A percentile compares a stretch with the other conserved stretches of the same genome.
These are phyloP conservation scores for Ochropleura leucogaster DNA, from an alignment of 2,888 invertebrate genomes.

Conservation along the genomic window DNA sequence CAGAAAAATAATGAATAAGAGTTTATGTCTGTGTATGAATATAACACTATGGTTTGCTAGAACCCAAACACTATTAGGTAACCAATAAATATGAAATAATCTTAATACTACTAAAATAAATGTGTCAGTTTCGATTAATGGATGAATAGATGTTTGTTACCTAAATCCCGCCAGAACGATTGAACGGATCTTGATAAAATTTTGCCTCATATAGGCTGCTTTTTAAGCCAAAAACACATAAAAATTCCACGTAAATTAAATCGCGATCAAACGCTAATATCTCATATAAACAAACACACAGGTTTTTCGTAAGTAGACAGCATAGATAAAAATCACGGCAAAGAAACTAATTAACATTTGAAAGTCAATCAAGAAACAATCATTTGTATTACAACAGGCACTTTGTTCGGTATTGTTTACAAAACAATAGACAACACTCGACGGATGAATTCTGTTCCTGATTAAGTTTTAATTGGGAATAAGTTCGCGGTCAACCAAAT, in stretches of 20 bases:
- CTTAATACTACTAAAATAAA: neutral
- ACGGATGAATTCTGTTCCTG: conserved; percentile 49
- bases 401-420: conserved; percentile 48
- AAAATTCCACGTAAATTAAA: neutral
- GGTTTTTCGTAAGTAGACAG: neutral
- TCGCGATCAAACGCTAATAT: neutral
- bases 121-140: too few relatives aligned
- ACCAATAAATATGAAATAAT: neutral
- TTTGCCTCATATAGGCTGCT: neutral
- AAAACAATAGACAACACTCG: conserved; percentile 56
- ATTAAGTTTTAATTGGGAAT: conserved; percentile 62
- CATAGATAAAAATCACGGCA: conserved; percentile 27
- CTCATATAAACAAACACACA: neutral
- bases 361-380: conserved; percentile 60
- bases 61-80: neutral
- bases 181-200: neutral
- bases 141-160: neutral
- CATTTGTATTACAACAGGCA: conserved; percentile 34
- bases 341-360: conserved; percentile 49
- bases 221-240: neutral
- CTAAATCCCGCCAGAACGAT: neutral
- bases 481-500: conserved; percentile 53
- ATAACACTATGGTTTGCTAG: neutral
- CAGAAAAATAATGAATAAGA: neutral
- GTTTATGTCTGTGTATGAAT: neutral